Evolutionary conservation across 2,888 invertebrate species (phyloP), one percentile per base, ranked within the genome.

Genomic region (Synanthedon formicaeformis): DNA sequence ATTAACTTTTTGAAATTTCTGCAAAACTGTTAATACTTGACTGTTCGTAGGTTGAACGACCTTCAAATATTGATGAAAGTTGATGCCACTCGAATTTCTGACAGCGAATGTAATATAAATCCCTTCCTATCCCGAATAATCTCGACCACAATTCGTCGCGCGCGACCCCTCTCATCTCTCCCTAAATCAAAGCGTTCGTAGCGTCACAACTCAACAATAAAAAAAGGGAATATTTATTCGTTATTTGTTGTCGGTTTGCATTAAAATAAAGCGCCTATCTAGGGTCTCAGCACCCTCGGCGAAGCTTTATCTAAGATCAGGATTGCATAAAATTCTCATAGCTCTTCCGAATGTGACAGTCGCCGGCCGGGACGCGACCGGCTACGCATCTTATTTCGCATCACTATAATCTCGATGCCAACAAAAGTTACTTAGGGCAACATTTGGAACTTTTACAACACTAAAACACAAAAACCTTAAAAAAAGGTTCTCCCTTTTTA

Each of bases 211-310:
- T 73, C 75, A 73, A 78, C 83, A 78, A 81, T 82, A 82, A 84
- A 84, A 23, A 78, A 81, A 75, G 69, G 73, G 81, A 78, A 83
- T 82, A 82, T 81, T 81, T 83, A 85, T 85, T 80, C 76, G 79
- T 85, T 86, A 87, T 87, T 87, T 87, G 85, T 82, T 83, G 81
- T 84, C 78, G 80, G 80, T 81, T 84, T 76, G 81, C 76, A 85
- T 87, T 86, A 85, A 84, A 87, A 84, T 85, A 84, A 83, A 83
- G 71, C 79, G 71, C 66, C 76, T 82, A 82, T 83, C 83, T 83
- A 79, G 76, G 76, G 75, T 77, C 68, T 79, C 76, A 73, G 71
- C 81, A 79, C 84, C 87, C 83, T 80, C 64, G 68, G 66, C 64
- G 58, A 57, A 58, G 74, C 69, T 68, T 81, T 85, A 86, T 87